A percentile compares a stretch with the other conserved stretches of the same genome.
phyloP scores from a whole-genome alignment of 2,113 vertebrate species.

The Acanthochromis polyacanthus region DNA sequence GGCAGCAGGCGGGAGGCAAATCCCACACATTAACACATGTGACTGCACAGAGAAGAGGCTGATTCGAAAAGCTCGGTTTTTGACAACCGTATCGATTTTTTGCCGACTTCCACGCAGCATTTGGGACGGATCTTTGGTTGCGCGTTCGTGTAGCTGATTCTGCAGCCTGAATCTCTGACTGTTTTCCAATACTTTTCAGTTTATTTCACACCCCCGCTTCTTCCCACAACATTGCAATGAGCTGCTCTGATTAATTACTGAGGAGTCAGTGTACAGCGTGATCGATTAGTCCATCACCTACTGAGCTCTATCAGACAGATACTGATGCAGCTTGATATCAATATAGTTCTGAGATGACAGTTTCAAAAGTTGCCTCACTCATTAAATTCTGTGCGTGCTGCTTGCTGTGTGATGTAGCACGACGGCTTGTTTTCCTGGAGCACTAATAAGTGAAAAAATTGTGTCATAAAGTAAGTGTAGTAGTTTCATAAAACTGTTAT shows the following conservation, averaged over 20 bases:
- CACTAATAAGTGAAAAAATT: too few species aligned
- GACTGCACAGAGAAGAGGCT: neutral
- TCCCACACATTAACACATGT: neutral
- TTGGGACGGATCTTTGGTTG: conserved; percentile 1
- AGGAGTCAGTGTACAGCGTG: neutral
- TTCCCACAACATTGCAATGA: neutral
- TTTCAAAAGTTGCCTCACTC: neutral
- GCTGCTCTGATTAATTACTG: conserved; percentile 22
- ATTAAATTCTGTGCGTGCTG: neutral
- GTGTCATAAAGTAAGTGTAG: too few species aligned
- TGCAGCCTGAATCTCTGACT: conserved; percentile 1
- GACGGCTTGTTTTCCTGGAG: neutral
- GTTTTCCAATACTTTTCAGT: conserved; percentile 20
- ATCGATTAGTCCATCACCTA: neutral
- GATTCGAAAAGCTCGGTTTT: neutral
- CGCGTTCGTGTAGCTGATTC: neutral
- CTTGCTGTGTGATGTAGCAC: conserved; percentile 4
- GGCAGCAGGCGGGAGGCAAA: neutral
- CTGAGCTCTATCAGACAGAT: conserved; percentile 7
- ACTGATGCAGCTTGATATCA: conserved; percentile 11
- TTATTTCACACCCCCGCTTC: neutral
- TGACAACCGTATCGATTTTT: neutral
- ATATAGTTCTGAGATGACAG: neutral
- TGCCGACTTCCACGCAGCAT: neutral
- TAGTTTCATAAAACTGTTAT: too few species aligned